Base-by-base conservation (phyloP, 1,140 invertebrate genomes). In the Pogonomyrmex californicus region DNA sequence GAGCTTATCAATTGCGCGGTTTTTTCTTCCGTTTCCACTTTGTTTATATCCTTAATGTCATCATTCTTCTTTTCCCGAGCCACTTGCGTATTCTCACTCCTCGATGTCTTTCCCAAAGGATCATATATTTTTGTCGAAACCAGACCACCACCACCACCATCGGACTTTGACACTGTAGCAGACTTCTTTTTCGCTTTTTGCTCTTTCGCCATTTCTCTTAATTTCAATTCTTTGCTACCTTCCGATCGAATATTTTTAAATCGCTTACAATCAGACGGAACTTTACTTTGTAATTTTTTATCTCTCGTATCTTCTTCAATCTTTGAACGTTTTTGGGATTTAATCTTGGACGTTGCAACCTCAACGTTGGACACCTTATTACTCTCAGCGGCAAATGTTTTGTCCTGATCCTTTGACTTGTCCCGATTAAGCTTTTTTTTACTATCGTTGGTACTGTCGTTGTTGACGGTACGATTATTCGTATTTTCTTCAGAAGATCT, bases 191-290 rank as follows among this genome's bases (percentile, higher is more conserved):
- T 92, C 12, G 36, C 73, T 14, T 77, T 87, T 36, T 87, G 79
- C 7, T 30, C 60, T 41, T 71, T 88, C 17, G 47, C 68, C 51
- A 82, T 90, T 66, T 83, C 86, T 58, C 89, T 93, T 3, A 94
- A 71, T 76, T 94, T 94, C 38, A 93, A 58, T 66, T 94, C 93
- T 54, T 93, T 95, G 3, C 81, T 73, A 1, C 93, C 92, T 79
- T 94, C 93, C 3, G 93, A 94, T 66, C 93, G 93, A 23, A 94
- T 93, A 36, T 93, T 90, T 12, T 89, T 90, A 41, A 93, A 93
- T 68, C 92, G 94, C 4, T 79, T 87, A 17, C 33, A 41, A 0
- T 92, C 90, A 7, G 10, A 17, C 0, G 41, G 0, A 54, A 38
- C 14, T 41, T 65, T 65, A 36, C 4, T 41, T 17, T 14, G 56